A percentile compares a stretch with the other conserved stretches of the same genome.
Conservation (phyloP, 30 jellyfish, hydroid and myxozoan species). For the Cassiopea xamachana region DNA sequence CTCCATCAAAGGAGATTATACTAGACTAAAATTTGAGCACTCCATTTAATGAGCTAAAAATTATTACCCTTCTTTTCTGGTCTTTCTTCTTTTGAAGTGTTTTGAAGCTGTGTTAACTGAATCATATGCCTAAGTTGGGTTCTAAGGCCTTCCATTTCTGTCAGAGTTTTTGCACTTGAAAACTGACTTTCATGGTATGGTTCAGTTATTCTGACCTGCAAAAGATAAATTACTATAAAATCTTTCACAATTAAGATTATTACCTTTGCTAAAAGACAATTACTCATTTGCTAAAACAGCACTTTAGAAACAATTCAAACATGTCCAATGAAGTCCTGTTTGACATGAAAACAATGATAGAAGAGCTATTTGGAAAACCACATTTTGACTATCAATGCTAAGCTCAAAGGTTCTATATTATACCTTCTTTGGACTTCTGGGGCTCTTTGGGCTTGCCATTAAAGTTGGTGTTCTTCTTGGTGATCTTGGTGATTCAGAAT, state of each 20-base stretch:
- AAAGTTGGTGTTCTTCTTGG: background rate
- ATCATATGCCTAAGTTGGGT: conserved; percentile 69
- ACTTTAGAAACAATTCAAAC: no score
- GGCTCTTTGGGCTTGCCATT: conserved; percentile 3
- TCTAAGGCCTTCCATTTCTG: conserved; percentile 73
- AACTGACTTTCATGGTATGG: conserved; percentile 15
- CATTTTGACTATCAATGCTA: background rate
- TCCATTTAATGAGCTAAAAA: background rate
- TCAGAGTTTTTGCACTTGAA: conserved; percentile 15
- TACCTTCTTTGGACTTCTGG: conserved; percentile 41
- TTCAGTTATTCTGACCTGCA: conserved; percentile 52
- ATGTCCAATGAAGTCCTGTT: no score
- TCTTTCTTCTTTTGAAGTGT: background rate
- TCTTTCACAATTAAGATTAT: background rate
- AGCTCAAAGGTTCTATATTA: background rate
- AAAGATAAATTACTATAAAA: background rate
- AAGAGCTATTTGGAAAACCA: background rate
- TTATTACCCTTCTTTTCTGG: background rate
- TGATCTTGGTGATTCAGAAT: background rate
- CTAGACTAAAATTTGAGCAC: no score
- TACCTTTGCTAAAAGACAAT: background rate
- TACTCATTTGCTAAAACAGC: no score
- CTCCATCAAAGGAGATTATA: no score
- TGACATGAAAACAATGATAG: no score
- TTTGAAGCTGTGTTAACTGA: conserved; percentile 37